A percentile compares a stretch with the other conserved stretches of the same genome.
Conservation (phyloP, 2,797 vertebrate species). For the Acrossocheilus fasciatus region DNA sequence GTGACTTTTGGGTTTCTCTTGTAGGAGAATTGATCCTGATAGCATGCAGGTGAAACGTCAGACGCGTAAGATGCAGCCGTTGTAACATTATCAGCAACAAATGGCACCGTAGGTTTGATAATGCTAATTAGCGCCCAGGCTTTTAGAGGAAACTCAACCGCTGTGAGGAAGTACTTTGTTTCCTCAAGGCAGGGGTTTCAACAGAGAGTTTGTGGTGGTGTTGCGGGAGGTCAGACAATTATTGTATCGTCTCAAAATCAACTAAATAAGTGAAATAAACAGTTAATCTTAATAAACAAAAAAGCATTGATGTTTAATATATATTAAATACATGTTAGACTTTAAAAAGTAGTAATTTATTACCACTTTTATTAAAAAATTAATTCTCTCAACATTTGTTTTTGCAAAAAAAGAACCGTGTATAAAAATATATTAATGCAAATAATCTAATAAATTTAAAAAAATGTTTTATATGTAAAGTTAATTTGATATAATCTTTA, state of each 20-base stretch:
- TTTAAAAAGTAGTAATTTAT: not conserved
- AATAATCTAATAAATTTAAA: too few relatives aligned
- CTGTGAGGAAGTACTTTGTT: not conserved
- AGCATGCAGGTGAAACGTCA: constrained; percentile 17
- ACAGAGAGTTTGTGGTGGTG: too few relatives aligned
- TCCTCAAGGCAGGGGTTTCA: not conserved
- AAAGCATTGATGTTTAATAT: too few relatives aligned
- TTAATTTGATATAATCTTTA: not conserved
- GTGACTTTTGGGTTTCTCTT: not conserved
- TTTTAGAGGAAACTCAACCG: not conserved
- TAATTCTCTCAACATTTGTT: not conserved
- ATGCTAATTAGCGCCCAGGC: not conserved
- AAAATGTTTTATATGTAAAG: too few relatives aligned
- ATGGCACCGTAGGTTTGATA: not conserved
- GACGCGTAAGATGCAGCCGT: not conserved
- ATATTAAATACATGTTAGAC: too few relatives aligned
- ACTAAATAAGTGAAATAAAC: too few relatives aligned
- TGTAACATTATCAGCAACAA: constrained; percentile 34
- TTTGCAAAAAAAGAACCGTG: not conserved
- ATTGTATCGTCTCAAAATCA: too few relatives aligned
- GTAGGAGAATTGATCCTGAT: not conserved
- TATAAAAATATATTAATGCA: too few relatives aligned
- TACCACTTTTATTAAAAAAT: too few relatives aligned
- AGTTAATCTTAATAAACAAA: too few relatives aligned
- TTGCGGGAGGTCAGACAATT: not conserved